A percentile compares a stretch with the other conserved stretches of the same genome.
phyloP scores from a whole-genome alignment of 2,113 vertebrate genomes.

The Mohoua ochrocephala region DNA sequence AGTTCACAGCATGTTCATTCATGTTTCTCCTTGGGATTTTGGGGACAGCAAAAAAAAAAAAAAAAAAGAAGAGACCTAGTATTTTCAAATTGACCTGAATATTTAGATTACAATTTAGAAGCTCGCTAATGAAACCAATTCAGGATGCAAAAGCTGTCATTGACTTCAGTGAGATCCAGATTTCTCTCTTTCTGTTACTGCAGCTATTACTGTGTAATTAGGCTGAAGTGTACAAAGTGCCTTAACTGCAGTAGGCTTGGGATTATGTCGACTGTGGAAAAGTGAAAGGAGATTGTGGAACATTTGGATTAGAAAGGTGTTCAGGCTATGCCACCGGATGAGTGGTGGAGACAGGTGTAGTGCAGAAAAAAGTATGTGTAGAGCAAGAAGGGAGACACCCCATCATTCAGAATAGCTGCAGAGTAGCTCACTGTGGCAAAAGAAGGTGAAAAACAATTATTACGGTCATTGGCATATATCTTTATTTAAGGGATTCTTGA shows the following conservation, averaged over 20 bases:
- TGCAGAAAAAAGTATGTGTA: not conserved
- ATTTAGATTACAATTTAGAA: not conserved
- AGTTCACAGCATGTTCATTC: not conserved
- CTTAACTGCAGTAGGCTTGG: not conserved
- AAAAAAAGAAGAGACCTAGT: not conserved
- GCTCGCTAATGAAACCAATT: not conserved
- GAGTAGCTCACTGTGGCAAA: not conserved
- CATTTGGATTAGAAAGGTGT: not conserved
- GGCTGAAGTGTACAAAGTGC: not conserved
- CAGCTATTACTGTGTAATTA: not conserved
- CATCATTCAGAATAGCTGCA: not conserved
- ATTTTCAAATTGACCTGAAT: not conserved
- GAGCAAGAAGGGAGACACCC: not conserved
- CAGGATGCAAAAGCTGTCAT: not conserved
- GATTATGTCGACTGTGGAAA: not conserved
- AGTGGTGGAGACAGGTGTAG: not conserved
- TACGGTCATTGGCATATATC: not conserved
- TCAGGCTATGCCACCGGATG: not conserved
- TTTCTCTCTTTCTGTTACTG: not conserved
- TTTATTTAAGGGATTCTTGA: not conserved
- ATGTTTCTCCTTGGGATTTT: not conserved
- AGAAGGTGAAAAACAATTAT: not conserved
- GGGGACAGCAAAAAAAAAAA: accelerated
- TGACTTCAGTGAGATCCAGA: not conserved
- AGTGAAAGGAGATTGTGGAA: not conserved